Evolutionary conservation across 2,797 vertebrate genomes (phyloP).

Genomic region (Alfaro cultratus): DNA sequence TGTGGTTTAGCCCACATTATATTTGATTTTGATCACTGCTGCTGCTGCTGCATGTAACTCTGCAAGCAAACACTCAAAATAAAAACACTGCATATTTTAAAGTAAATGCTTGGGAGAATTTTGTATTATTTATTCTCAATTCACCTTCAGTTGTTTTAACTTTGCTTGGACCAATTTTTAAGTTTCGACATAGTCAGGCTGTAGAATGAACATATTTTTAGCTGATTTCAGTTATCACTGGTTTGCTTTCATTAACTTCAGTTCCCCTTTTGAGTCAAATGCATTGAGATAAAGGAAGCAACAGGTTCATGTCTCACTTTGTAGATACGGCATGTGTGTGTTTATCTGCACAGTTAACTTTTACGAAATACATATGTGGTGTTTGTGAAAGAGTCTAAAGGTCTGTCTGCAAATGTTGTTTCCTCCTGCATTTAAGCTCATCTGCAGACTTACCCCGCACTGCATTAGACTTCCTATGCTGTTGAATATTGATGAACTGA

Average conservation of each 20-base stretch:
- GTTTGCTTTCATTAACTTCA: constrained; percentile 18
- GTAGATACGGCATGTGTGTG: constrained; percentile 10
- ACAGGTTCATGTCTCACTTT: constrained; percentile 24
- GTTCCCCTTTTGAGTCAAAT: constrained; percentile 33
- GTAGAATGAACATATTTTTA: neutral
- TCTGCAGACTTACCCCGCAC: constrained; percentile 33
- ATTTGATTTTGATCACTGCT: constrained; percentile 6
- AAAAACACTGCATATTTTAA: neutral
- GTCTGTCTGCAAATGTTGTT: constrained; percentile 1
- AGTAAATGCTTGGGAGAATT: constrained; percentile 7
- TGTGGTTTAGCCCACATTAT: constrained; percentile 12
- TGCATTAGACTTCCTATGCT: constrained; percentile 29
- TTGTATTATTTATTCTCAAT: constrained; percentile 13
- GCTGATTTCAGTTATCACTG: constrained; percentile 3
- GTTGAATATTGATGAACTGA: constrained; percentile 35
- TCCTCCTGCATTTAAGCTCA: constrained; percentile 23
- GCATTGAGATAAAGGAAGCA: constrained; percentile 23
- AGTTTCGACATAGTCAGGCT: neutral
- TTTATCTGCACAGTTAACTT: constrained; percentile 26
- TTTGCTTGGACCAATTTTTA: constrained; percentile 5
- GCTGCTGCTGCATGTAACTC: constrained; percentile 13
- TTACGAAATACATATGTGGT: constrained; percentile 17
- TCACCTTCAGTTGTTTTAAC: constrained; percentile 3
- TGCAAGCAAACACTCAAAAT: neutral
- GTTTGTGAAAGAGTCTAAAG: constrained; percentile 41